Conservation (phyloP, 2,797 vertebrate genomes). For the Jordanella pulchra region DNA sequence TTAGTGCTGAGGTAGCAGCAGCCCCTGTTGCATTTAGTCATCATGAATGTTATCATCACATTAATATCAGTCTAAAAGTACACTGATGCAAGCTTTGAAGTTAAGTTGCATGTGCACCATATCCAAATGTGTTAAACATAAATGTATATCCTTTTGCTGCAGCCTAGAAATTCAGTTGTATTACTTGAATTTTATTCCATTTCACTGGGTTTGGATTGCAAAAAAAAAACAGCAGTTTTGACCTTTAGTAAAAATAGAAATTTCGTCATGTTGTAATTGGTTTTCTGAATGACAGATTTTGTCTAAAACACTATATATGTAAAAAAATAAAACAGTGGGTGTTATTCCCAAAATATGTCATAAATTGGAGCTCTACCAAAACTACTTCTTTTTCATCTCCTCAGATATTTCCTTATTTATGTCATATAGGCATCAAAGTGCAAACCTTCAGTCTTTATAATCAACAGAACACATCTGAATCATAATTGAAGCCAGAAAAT, state of each 20-base stretch:
- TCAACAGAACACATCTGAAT: slow-evolving; percentile 8
- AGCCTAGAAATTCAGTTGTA: slow-evolving; percentile 41
- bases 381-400: background rate
- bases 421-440: background rate
- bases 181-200: slow-evolving; percentile 21
- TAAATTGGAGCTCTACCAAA: background rate
- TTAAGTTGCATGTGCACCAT: slow-evolving; percentile 35
- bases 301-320: background rate
- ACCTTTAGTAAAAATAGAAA: slow-evolving; percentile 15
- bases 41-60: slow-evolving; percentile 67
- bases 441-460: background rate
- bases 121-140: slow-evolving; percentile 19
- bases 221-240: slow-evolving; percentile 17
- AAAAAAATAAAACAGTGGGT: background rate
- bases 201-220: slow-evolving; percentile 17
- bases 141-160: slow-evolving; percentile 46
- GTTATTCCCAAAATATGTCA: background rate
- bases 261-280: slow-evolving; percentile 15
- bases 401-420: background rate
- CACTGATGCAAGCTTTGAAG: slow-evolving; percentile 48
- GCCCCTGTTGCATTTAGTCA: slow-evolving; percentile 42
- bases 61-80: slow-evolving; percentile 63
- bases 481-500: slow-evolving; percentile 9
- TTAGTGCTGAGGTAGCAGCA: slow-evolving; percentile 67
- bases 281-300: background rate